These are phyloP conservation scores for Branchellion lobata DNA, from an alignment of 2,888 invertebrate species.

Conservation along the genomic window DNA sequence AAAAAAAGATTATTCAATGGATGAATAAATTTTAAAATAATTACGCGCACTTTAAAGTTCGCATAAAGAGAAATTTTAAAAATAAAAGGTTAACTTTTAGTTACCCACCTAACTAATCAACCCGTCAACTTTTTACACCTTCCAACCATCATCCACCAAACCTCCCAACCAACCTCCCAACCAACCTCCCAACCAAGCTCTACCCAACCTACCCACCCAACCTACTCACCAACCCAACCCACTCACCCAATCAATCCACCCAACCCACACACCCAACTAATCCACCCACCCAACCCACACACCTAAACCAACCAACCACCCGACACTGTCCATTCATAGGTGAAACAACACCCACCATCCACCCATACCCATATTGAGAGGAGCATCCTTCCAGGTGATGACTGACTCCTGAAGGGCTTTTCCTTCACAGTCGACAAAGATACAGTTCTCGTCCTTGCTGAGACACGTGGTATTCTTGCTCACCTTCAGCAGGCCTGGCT, in stretches of 20 bases:
- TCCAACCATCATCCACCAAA: not conserved
- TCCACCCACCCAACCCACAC: too few relatives aligned
- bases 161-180: not conserved
- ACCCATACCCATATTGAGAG: conserved; percentile 63
- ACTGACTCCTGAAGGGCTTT: conserved; percentile 72
- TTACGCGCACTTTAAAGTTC: too few relatives aligned
- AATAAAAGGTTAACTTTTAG: too few relatives aligned
- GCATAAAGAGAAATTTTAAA: too few relatives aligned
- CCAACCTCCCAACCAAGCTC: too few relatives aligned
- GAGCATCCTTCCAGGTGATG: conserved; percentile 77
- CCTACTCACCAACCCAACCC: too few relatives aligned
- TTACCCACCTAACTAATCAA: too few relatives aligned
- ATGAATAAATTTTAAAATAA: not conserved
- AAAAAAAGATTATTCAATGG: not conserved
- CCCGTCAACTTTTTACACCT: too few relatives aligned
- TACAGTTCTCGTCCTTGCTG: conserved; percentile 82
- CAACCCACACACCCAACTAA: not conserved
- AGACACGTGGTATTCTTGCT: conserved; percentile 69
- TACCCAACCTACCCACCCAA: too few relatives aligned
- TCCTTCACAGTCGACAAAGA: conserved; percentile 77
- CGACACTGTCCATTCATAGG: too few relatives aligned
- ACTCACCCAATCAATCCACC: not conserved
- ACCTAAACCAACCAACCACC: too few relatives aligned
- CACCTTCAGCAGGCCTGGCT: conserved; percentile 63
- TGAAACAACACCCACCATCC: too few relatives aligned